These are phyloP conservation scores for Drosophila anomalata DNA, from an alignment of 2,888 invertebrate species.

Conservation along the genomic window DNA sequence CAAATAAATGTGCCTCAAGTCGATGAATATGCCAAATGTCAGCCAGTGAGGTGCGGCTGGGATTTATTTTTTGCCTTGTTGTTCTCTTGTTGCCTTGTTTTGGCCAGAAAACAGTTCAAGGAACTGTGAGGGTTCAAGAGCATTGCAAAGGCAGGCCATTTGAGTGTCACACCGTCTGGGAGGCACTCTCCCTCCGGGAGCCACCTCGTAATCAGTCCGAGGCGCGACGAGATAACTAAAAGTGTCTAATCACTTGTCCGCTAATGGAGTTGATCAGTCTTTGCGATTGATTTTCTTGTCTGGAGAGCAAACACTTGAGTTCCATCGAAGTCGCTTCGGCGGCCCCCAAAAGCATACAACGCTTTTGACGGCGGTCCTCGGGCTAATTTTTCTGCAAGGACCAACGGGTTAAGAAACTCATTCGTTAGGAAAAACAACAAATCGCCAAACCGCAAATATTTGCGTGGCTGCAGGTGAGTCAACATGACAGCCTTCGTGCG, in stretches of 20 bases:
- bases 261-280: conserved; percentile 33
- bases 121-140: conserved; percentile 57
- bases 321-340: conserved; percentile 13
- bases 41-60: conserved; percentile 32
- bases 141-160: conserved; percentile 1
- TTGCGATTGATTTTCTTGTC: conserved; percentile 21
- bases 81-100: neutral
- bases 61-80: conserved; percentile 20
- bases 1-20: conserved; percentile 32
- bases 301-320: conserved; percentile 10
- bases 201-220: conserved; percentile 23
- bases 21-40: conserved; percentile 35
- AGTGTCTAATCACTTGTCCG: conserved; percentile 19
- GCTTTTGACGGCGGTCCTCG: conserved; percentile 5
- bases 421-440: conserved; percentile 53
- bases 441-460: conserved; percentile 38
- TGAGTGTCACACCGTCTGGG: conserved; percentile 11
- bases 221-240: conserved; percentile 7
- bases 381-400: conserved; percentile 31
- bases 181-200: neutral
- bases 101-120: conserved; percentile 50
- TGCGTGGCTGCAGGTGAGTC: conserved; percentile 35
- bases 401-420: conserved; percentile 56
- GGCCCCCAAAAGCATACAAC: conserved; percentile 36
- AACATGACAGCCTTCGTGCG: conserved; percentile 16